A percentile compares a stretch with the other conserved stretches of the same genome.
phyloP scores from a whole-genome alignment of 2,113 vertebrate genomes.

The Lepisosteus osseus region DNA sequence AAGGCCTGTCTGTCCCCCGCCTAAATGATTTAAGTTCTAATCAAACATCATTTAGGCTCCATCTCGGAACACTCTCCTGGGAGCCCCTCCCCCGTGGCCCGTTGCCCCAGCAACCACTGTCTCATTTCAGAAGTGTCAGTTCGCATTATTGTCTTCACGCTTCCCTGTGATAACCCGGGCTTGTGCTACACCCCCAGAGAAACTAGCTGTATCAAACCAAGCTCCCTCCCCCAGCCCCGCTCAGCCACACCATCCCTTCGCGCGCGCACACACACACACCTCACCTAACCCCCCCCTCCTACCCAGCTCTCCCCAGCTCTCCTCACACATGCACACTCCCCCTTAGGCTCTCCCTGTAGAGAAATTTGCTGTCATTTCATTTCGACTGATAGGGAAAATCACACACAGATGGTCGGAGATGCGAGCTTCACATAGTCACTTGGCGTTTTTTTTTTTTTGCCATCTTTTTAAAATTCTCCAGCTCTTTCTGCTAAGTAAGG shows the following conservation, averaged over 20 bases:
- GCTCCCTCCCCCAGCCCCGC: conserved; percentile 23
- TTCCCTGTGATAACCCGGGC: conserved; percentile 84
- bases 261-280: conserved; percentile 1
- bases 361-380: conserved; percentile 20
- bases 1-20: conserved; percentile 81
- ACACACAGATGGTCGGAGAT: conserved; percentile 42
- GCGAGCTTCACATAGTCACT: not conserved
- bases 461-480: conserved; percentile 15
- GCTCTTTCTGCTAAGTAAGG: conserved; percentile 5
- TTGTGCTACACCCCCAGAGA: conserved; percentile 37
- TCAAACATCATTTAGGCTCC: conserved; percentile 97
- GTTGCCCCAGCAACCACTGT: conserved; percentile 95
- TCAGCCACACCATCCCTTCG: conserved; percentile 21
- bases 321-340: conserved; percentile 18
- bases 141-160: conserved; percentile 99
- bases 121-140: conserved; percentile 99
- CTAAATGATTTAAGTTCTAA: conserved; percentile 97
- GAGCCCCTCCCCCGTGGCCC: conserved; percentile 85
- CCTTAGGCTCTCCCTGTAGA: conserved; percentile 8
- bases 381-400: conserved; percentile 44
- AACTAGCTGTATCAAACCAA: conserved; percentile 31
- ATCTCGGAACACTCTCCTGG: conserved; percentile 80
- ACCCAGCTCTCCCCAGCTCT: conserved; percentile 15
- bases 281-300: conserved; percentile 22
- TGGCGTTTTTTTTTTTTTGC: not conserved